Evolutionary conservation across 2,888 invertebrate species (phyloP), one percentile per base, ranked within the genome.

Genomic region (Lasioglossum leucozonium): DNA sequence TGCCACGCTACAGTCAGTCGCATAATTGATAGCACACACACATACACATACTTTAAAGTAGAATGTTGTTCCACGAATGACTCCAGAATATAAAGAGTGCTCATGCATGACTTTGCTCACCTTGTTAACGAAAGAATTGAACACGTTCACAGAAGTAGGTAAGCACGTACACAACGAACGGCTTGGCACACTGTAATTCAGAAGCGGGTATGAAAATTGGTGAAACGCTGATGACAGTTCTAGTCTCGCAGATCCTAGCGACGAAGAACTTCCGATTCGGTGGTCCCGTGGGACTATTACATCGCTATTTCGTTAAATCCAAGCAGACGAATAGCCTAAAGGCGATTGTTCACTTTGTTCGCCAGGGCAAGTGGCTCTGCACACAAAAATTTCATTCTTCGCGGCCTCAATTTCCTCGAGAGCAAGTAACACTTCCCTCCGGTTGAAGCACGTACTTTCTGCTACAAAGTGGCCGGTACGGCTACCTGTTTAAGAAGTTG

Each of bases 321-420:
- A 69, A 69, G n/a, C 34, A 22, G 22, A 37, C 51, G 51, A 6
- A 51, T 47, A 30, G 72, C 72, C 72, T 76, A 75, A 65, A 77
- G 84, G 78, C 82, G 82, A 74, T 82, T 72, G 77, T 67, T 74
- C 84, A 82, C 84, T 84, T 84, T 74, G 82, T 82, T 65, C 34
- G 71, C 26, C 30, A 44, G 67, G 26, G n/a, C 42, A 40, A 72
- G 76, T 69, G 47, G 77, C 40, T 58, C 58, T 40, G 83, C 82
- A 72, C 74, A 82, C 74, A 84, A 84, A 82, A 84, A 82, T 84
- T 84, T 84, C 74, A 82, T 82, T 84, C 84, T 82, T 84, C 74
- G 18, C 51, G 44, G 47, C 74, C 82, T 71, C 77, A 82, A 78
- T 84, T 84, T 82, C 74, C 74, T 78, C 71, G 51, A 82, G 78